Conservation (phyloP, 2,888 invertebrate species). For the Cerastis rubricosa region DNA sequence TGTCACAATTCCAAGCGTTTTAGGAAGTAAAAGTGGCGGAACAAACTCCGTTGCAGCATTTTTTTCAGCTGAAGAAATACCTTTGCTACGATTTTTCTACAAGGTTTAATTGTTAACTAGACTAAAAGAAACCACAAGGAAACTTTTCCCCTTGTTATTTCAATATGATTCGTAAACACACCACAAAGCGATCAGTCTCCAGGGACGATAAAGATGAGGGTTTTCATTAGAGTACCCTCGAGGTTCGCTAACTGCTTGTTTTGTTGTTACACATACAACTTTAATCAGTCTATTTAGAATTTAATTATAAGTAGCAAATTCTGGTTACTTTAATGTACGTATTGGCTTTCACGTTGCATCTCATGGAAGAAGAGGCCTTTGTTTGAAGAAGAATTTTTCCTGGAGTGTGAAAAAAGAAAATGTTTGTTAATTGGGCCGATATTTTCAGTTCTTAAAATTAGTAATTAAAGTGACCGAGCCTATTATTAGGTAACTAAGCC, state of each 20-base stretch:
- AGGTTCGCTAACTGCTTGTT: slow-evolving; percentile 41
- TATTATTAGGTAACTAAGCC: not conserved
- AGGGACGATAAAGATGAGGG: slow-evolving; percentile 66
- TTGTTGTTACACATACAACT: slow-evolving; percentile 42
- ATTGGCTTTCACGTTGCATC: not conserved
- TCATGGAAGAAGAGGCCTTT: not conserved
- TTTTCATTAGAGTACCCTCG: slow-evolving; percentile 58
- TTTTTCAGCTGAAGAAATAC: not conserved
- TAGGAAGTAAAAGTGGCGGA: not conserved
- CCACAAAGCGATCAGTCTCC: slow-evolving; percentile 69
- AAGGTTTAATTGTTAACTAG: slow-evolving; percentile 23
- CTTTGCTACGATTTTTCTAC: not conserved
- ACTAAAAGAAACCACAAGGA: slow-evolving; percentile 18
- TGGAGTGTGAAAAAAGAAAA: not conserved
- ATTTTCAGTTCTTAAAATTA: not conserved
- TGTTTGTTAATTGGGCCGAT: not conserved
- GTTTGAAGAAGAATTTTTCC: not conserved
- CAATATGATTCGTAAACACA: slow-evolving; percentile 53
- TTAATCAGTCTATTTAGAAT: slow-evolving; percentile 36
- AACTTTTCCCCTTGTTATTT: slow-evolving; percentile 34
- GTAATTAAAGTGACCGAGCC: not conserved
- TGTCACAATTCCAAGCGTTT: not conserved
- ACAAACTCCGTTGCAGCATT: not conserved
- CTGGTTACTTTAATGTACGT: not conserved
- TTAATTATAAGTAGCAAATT: slow-evolving; percentile 13